A percentile compares a stretch with the other conserved stretches of the same genome.
Conservation (phyloP, 2,888 invertebrate species). For the Lypha dubia region DNA sequence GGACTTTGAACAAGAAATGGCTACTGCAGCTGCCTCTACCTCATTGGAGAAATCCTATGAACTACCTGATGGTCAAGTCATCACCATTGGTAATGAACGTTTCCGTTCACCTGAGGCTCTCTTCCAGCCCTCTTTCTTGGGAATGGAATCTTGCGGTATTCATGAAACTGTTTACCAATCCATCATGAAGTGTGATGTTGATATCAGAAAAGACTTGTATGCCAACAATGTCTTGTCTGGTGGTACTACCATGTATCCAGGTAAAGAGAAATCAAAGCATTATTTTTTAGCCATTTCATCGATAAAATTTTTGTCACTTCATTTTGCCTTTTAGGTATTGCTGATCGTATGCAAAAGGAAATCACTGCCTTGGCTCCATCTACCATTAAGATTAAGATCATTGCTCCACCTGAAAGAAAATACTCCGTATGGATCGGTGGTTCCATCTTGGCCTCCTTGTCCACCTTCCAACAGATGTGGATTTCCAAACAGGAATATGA, state of each 20-base stretch:
- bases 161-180: constrained; percentile 97
- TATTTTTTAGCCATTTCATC: neutral
- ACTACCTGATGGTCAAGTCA: constrained; percentile 96
- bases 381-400: constrained; percentile 97
- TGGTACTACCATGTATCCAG: constrained; percentile 94
- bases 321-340: constrained; percentile 85
- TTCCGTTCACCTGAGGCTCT: constrained; percentile 97
- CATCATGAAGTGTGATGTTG: constrained; percentile 98
- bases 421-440: constrained; percentile 95
- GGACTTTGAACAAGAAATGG: constrained; percentile 97
- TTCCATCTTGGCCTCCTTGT: constrained; percentile 93
- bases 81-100: constrained; percentile 96
- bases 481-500: constrained; percentile 95
- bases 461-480: constrained; percentile 96
- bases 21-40: constrained; percentile 94
- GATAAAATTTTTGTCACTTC: neutral
- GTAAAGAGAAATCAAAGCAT: constrained; percentile 79
- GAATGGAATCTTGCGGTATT: constrained; percentile 93
- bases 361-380: constrained; percentile 94
- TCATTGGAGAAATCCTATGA: constrained; percentile 98
- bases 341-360: constrained; percentile 95
- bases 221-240: constrained; percentile 96
- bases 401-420: constrained; percentile 94
- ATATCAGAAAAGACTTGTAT: constrained; percentile 96
- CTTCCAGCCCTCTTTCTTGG: constrained; percentile 96